Base-by-base conservation (phyloP, 2,888 invertebrate genomes). In the Pristionchus exspectatus region DNA sequence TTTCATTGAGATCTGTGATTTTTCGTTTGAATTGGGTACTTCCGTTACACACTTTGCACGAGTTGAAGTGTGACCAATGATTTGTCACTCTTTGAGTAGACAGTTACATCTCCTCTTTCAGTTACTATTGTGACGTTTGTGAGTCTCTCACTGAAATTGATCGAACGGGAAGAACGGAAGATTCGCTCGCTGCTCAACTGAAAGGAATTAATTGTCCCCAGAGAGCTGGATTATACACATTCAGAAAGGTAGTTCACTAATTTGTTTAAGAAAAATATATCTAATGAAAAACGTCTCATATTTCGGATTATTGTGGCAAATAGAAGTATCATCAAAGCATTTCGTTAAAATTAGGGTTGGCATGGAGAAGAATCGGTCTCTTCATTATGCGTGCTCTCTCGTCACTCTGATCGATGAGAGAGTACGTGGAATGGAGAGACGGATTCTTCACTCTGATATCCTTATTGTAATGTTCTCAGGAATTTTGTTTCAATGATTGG, bases 401-500 rank as follows among this genome's bases (percentile, higher is more conserved):
- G 38, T 38, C 38, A 38, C 38, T 38, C 38, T 38, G 38, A 38
- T 38, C 38, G 38, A 38, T 38, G 38, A 38, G 38, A 38, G 3
- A 38, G 38, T 38, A 38, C 38, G 38, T 38, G 38, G 38, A 38
- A 38, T 38, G 38, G 5, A 38, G 38, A 38, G 38, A 38, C 38
- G 2, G 38, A 38, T 38, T 38, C 38, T 38, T 38, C 38, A 38
- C 38, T 38, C 38, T 38, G 38, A 38, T 5, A 38, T 38, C 38
- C 38, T 38, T 18, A 59, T n/a, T 63, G 21, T n/a, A 27, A 56
- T 24, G 2, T n/a, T 50, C 21, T 24, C 44, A 93, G 91, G 94
- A 95, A 56, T 95, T 95, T 89, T 95, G 95, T 89, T 94, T 95
- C 91, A 95, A 95, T 90, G 95, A 95, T 87, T 95, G 95, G 95